Evolutionary conservation across 2,113 vertebrate species (phyloP).

Genomic region (Poecile atricapillus): DNA sequence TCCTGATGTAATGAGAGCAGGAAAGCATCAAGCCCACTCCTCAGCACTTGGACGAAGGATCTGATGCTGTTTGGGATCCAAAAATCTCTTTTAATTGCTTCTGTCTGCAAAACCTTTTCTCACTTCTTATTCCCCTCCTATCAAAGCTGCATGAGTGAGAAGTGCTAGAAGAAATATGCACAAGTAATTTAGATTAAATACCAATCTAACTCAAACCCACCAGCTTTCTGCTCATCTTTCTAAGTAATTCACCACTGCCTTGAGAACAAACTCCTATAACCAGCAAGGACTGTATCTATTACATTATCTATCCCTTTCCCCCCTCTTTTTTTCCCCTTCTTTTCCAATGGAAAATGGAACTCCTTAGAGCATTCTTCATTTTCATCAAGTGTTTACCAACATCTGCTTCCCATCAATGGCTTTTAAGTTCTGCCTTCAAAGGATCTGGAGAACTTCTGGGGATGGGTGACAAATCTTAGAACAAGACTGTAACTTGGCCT

Average conservation of each 20-base stretch:
- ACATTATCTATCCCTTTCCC: neutral
- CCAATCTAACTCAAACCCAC: neutral
- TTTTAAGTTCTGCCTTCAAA: conserved; percentile 3
- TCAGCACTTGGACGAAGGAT: neutral
- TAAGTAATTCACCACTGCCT: neutral
- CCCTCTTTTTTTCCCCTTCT: neutral
- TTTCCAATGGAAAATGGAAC: neutral
- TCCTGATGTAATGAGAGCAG: neutral
- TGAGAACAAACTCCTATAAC: neutral
- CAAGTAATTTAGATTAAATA: neutral
- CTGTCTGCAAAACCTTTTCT: neutral
- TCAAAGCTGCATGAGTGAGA: neutral
- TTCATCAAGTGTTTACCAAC: neutral
- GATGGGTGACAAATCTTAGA: neutral
- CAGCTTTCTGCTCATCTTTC: neutral
- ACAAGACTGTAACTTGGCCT: conserved; percentile 13
- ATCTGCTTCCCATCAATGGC: conserved; percentile 38
- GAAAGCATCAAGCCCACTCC: neutral
- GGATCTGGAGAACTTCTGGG: conserved; percentile 23
- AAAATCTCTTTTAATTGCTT: neutral
- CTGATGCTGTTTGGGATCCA: neutral
- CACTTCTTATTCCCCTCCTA: neutral
- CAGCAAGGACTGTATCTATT: neutral
- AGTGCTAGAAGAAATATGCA: neutral
- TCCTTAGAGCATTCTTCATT: neutral